Percentiles rank a stretch among this genome's conserved stretches.
These are phyloP conservation scores for Novumbra hubbsi DNA, from an alignment of 2,797 vertebrate species.

Conservation along the genomic window DNA sequence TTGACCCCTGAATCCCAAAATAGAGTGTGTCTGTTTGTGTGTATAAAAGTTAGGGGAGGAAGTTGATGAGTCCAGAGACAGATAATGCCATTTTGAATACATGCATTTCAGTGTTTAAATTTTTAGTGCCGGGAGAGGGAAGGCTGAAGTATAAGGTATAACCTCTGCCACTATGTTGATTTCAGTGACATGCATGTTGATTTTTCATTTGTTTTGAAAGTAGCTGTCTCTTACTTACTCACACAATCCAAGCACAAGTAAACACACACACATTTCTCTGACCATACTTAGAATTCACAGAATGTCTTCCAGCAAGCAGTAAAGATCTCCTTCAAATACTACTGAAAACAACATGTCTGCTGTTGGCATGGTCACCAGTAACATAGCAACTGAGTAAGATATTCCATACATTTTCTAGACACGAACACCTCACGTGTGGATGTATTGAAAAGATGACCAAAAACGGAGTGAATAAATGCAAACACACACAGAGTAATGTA, in stretches of 20 bases:
- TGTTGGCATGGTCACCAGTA: slow-evolving; percentile 50
- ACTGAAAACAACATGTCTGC: slow-evolving; percentile 19
- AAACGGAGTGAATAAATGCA: no score
- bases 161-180: not conserved
- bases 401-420: slow-evolving; percentile 25
- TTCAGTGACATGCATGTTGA: slow-evolving; percentile 4
- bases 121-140: no score
- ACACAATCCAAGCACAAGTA: not conserved
- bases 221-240: not conserved
- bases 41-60: not conserved
- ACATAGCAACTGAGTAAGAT: slow-evolving; percentile 49
- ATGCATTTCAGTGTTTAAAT: no score
- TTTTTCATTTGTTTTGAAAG: slow-evolving; percentile 3
- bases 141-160: no score
- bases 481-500: not conserved
- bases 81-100: no score
- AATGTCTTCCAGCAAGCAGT: slow-evolving; percentile 24
- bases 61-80: not conserved
- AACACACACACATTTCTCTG: not conserved
- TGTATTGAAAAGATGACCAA: no score
- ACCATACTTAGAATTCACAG: slow-evolving; percentile 27
- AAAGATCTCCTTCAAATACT: slow-evolving; percentile 28
- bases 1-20: slow-evolving; percentile 1
- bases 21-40: slow-evolving; percentile 1
- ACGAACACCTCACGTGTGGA: no score